Conservation (phyloP, 1,140 invertebrate species). For the Copidosoma floridanum region DNA sequence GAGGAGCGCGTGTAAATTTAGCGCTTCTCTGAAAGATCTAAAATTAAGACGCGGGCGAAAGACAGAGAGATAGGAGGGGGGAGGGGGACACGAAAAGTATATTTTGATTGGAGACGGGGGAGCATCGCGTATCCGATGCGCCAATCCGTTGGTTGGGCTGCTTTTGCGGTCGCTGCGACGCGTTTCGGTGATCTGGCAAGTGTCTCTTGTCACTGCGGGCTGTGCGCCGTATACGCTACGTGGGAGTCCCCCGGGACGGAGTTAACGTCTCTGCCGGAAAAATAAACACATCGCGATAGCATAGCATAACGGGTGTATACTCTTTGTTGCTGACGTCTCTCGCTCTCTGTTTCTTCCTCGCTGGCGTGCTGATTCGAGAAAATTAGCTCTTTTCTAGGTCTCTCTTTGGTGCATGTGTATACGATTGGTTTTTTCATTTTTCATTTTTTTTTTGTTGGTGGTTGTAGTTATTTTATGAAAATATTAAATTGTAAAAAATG, state of each 20-base stretch:
- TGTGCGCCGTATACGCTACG: no score
- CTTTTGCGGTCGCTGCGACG: conserved; percentile 20
- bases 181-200: conserved; percentile 48
- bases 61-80: no score
- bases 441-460: background rate
- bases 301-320: no score
- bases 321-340: no score
- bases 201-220: conserved; percentile 52
- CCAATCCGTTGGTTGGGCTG: conserved; percentile 18
- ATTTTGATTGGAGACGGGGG: conserved; percentile 20
- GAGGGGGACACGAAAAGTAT: conserved; percentile 13
- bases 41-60: conserved; percentile 10
- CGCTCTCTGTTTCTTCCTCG: no score
- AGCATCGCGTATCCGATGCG: conserved; percentile 18
- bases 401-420: background rate
- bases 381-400: conserved; percentile 14
- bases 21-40: conserved; percentile 8
- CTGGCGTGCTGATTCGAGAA: conserved; percentile 15
- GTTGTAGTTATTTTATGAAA: background rate
- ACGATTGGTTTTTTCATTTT: no score
- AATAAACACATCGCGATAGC: no score
- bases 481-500: background rate
- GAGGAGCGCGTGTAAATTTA: background rate
- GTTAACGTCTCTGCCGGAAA: conserved; percentile 45
- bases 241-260: conserved; percentile 11